phyloP scores from a whole-genome alignment of 2,113 vertebrate genomes.

The Ceyx melanurus region DNA sequence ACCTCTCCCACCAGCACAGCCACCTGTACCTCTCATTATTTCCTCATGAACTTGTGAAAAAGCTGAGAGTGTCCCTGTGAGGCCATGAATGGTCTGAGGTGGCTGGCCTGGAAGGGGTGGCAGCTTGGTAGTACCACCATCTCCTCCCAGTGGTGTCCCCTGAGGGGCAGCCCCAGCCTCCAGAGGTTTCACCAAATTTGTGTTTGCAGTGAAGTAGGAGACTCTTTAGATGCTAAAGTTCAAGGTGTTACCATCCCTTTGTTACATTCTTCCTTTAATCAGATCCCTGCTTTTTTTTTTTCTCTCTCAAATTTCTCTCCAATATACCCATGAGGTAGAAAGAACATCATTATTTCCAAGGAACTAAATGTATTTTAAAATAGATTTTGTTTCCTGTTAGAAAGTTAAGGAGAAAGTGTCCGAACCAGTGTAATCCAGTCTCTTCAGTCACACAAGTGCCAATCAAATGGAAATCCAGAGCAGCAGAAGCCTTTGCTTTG shows the following conservation, averaged over 20 bases:
- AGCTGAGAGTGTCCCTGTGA: background rate
- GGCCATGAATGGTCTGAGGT: accelerated
- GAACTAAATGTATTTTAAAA: background rate
- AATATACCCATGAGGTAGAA: slow-evolving; percentile 81
- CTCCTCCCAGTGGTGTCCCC: background rate
- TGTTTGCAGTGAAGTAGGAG: background rate
- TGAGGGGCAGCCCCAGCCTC: background rate
- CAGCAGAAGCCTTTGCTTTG: background rate
- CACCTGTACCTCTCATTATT: accelerated
- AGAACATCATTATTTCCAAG: background rate
- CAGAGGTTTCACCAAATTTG: accelerated
- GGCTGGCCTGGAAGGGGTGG: accelerated
- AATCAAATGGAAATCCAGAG: background rate
- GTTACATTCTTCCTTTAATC: slow-evolving; percentile 86
- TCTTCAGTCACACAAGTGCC: background rate
- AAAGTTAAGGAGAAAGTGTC: background rate
- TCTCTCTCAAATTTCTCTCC: slow-evolving; percentile 85
- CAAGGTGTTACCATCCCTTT: slow-evolving; percentile 55
- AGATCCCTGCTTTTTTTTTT: slow-evolving; percentile 79
- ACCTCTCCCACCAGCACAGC: accelerated
- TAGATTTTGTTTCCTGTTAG: background rate
- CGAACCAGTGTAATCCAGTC: background rate
- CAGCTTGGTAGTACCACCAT: accelerated
- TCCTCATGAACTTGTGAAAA: background rate
- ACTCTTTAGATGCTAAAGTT: accelerated